phyloP scores from a whole-genome alignment of 2,888 invertebrate genomes.

The Neoitamus cyanurus region DNA sequence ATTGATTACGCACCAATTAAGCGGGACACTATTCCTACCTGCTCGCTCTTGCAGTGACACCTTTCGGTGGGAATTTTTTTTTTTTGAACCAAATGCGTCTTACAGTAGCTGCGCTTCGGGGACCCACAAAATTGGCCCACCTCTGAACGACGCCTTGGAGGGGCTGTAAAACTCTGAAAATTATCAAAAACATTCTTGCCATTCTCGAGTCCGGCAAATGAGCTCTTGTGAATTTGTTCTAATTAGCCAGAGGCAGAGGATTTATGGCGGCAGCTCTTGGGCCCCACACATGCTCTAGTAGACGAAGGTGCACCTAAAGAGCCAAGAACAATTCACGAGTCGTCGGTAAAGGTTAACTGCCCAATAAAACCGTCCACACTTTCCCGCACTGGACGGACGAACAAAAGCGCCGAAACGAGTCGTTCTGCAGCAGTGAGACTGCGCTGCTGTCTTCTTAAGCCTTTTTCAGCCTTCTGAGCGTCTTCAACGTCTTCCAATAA shows the following conservation, averaged over 20 bases:
- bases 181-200: neutral
- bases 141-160: neutral
- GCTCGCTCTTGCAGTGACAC: neutral
- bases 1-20: constrained; percentile 44
- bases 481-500: neutral
- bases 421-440: neutral
- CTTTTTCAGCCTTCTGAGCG: neutral
- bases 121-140: neutral
- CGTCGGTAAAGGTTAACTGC: constrained; percentile 35
- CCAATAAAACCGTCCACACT: constrained; percentile 42
- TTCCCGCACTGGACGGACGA: neutral
- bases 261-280: neutral
- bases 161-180: neutral
- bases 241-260: neutral
- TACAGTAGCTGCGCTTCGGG: neutral
- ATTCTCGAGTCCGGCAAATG: neutral
- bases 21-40: neutral
- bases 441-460: neutral
- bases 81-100: neutral
- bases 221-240: neutral
- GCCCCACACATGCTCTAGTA: constrained; percentile 17
- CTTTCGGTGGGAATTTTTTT: neutral
- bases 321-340: neutral
- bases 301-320: constrained; percentile 4
- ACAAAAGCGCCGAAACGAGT: constrained; percentile 26